These are phyloP conservation scores for Toxotes lorentzi DNA, from an alignment of 2,797 vertebrate species.

Conservation along the genomic window DNA sequence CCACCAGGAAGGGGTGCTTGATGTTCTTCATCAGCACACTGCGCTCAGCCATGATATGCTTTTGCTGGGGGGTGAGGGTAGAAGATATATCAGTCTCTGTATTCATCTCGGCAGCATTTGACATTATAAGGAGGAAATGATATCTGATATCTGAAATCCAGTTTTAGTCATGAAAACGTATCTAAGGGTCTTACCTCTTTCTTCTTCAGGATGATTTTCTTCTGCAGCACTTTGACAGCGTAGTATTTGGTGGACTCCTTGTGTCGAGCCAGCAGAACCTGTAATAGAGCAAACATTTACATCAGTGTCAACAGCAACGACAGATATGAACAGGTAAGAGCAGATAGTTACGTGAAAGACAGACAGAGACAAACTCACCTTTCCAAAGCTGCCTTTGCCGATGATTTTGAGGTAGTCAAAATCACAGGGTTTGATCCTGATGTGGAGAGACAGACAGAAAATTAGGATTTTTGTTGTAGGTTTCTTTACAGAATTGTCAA, in stretches of 20 bases:
- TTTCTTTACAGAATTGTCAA: not conserved
- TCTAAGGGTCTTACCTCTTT: conserved; percentile 81
- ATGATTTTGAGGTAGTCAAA: conserved; percentile 89
- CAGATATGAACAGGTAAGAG: not conserved
- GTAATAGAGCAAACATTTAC: conserved; percentile 17
- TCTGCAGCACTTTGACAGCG: conserved; percentile 88
- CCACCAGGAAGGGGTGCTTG: conserved; percentile 89
- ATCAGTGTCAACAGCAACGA: not conserved
- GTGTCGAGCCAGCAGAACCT: conserved; percentile 88
- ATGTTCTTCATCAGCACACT: conserved; percentile 89
- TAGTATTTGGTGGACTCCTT: conserved; percentile 85
- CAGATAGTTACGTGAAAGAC: not conserved
- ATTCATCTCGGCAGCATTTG: not conserved
- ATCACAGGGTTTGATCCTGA: conserved; percentile 86
- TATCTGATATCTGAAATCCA: not conserved
- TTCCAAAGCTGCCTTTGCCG: conserved; percentile 89
- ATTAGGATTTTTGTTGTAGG: not conserved
- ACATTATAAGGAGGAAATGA: not conserved
- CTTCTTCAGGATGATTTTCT: conserved; percentile 89
- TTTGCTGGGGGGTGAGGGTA: conserved; percentile 78
- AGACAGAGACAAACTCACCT: conserved; percentile 63
- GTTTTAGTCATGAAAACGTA: not conserved
- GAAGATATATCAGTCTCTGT: not conserved
- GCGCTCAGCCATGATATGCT: conserved; percentile 90
- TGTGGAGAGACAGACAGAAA: not conserved